Evolutionary conservation across 2,797 vertebrate genomes (phyloP).

Genomic region (Steatocranus sp.): DNA sequence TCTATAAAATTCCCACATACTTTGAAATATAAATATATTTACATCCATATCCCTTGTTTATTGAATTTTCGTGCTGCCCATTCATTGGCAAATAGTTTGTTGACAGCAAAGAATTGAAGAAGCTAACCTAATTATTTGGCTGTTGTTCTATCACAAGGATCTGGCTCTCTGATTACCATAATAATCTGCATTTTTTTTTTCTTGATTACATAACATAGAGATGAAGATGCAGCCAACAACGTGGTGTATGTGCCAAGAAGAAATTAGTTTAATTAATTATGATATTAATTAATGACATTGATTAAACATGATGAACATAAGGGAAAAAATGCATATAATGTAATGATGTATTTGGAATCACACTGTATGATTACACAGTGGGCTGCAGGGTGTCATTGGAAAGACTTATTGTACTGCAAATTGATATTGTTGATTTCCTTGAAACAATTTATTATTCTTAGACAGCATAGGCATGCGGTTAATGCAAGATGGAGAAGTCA

Average conservation of each 20-base stretch:
- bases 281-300: conserved; percentile 43
- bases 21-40: neutral
- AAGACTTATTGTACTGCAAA: neutral
- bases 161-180: conserved; percentile 44
- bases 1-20: neutral
- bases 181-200: conserved; percentile 43
- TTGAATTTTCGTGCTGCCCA: neutral
- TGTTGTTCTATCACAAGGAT: conserved; percentile 6
- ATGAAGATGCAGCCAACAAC: conserved; percentile 10
- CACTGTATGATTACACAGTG: neutral
- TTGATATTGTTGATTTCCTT: neutral
- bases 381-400: neutral
- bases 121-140: neutral
- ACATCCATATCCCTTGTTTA: neutral
- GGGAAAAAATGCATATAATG: conserved; percentile 1
- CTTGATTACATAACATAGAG: conserved; percentile 50
- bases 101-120: conserved; percentile 10
- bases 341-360: neutral
- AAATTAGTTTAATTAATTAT: conserved; percentile 42
- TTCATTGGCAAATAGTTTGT: conserved; percentile 35
- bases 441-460: neutral
- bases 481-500: neutral
- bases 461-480: neutral
- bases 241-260: conserved; percentile 26
- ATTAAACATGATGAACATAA: conserved; percentile 23